Percentiles rank a stretch among this genome's conserved stretches.
Evolutionary conservation across 2,888 invertebrate genomes (phyloP).

Genomic region (Drosophila prolongata): DNA sequence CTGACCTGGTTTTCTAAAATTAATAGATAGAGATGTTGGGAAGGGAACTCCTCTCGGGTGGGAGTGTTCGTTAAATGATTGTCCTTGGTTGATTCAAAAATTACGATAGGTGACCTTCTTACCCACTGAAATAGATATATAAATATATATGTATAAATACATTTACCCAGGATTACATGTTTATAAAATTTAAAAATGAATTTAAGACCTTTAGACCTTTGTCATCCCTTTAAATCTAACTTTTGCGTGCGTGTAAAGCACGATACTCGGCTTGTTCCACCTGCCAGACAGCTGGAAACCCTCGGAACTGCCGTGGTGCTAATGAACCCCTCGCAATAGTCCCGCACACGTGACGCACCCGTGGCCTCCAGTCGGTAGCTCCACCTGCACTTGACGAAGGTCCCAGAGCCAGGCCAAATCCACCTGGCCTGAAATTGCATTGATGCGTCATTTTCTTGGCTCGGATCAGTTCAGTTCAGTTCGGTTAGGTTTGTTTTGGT

Average conservation of each 20-base stretch:
- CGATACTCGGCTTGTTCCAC: neutral
- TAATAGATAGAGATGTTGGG: too few species aligned
- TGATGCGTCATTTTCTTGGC: slow-evolving; percentile 44
- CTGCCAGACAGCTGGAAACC: slow-evolving; percentile 2
- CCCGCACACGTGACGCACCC: slow-evolving; percentile 18
- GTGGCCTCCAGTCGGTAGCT: slow-evolving; percentile 17
- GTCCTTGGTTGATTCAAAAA: too few species aligned
- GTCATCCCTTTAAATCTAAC: neutral
- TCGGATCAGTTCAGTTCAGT: neutral
- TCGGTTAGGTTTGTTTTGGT: neutral
- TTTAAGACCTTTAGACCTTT: too few species aligned
- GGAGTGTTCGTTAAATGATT: too few species aligned
- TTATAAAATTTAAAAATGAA: too few species aligned
- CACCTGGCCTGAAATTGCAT: slow-evolving; percentile 43
- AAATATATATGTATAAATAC: too few species aligned
- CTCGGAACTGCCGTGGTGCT: slow-evolving; percentile 3
- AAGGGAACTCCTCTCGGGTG: too few species aligned
- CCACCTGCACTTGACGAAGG: slow-evolving; percentile 45
- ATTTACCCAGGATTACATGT: too few species aligned
- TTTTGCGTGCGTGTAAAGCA: neutral
- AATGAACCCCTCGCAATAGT: slow-evolving; percentile 6
- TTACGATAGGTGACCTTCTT: too few species aligned
- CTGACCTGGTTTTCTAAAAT: neutral
- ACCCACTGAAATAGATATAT: too few species aligned
- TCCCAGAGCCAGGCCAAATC: slow-evolving; percentile 18